Conservation (phyloP, 2,888 invertebrate species). For the Xanthia togata region DNA sequence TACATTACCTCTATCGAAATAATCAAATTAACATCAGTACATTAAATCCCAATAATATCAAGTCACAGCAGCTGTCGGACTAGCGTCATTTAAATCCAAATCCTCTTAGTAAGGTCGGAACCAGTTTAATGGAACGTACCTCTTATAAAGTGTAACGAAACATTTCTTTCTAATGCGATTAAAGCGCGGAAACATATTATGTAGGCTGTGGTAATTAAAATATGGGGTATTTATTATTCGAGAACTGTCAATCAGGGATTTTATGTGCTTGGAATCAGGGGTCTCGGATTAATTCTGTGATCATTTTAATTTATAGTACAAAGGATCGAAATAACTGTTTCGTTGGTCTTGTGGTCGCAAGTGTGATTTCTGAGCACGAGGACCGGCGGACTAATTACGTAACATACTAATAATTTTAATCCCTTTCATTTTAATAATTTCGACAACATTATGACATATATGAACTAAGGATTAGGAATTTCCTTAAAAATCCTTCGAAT, state of each 20-base stretch:
- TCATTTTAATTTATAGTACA: not conserved
- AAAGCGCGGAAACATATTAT: constrained; percentile 48
- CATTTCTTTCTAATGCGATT: constrained; percentile 71
- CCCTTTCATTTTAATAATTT: no score
- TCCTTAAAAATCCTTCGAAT: no score
- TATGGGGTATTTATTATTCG: constrained; percentile 49
- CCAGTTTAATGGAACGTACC: constrained; percentile 63
- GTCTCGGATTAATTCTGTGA: constrained; percentile 10
- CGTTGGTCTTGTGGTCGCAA: not conserved
- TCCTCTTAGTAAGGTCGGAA: constrained; percentile 60
- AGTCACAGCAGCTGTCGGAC: constrained; percentile 81
- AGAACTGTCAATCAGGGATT: constrained; percentile 50
- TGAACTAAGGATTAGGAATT: no score
- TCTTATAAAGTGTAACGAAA: constrained; percentile 49
- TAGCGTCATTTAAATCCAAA: constrained; percentile 77
- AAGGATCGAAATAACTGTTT: not conserved
- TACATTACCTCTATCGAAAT: constrained; percentile 77
- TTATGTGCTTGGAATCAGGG: constrained; percentile 6
- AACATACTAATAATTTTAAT: not conserved
- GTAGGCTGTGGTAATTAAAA: constrained; percentile 61
- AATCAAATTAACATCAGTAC: constrained; percentile 83
- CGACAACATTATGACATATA: no score
- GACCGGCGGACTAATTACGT: no score
- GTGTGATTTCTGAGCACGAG: not conserved
- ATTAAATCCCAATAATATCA: constrained; percentile 82